Percentiles rank a stretch among this genome's conserved stretches.
Conservation (phyloP, 2,888 invertebrate genomes). For the Matsumyia berberina region DNA sequence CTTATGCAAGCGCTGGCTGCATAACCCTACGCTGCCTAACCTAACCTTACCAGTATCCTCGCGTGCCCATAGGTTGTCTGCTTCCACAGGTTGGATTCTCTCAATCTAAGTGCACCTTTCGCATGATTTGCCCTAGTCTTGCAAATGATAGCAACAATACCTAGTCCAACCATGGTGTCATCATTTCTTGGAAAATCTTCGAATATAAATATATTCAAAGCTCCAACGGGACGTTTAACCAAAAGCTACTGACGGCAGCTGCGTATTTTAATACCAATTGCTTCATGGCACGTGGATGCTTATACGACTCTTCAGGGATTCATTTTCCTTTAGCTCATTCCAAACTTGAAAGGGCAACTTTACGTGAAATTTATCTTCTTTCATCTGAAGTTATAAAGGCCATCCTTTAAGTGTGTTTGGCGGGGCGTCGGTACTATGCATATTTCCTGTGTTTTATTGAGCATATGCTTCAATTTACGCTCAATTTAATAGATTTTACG, state of each 20-base stretch:
- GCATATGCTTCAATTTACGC: conserved; percentile 1
- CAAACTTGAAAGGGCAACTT: neutral
- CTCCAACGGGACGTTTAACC: too few species aligned
- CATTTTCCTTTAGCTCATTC: neutral
- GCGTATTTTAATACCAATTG: neutral
- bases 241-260: neutral
- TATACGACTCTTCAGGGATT: neutral
- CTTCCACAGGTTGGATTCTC: too few species aligned
- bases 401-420: neutral
- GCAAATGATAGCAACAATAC: too few species aligned
- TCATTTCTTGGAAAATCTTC: too few species aligned
- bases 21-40: too few species aligned
- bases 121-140: too few species aligned
- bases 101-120: too few species aligned
- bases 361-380: neutral
- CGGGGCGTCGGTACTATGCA: neutral
- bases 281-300: neutral
- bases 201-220: too few species aligned
- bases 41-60: too few species aligned
- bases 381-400: neutral
- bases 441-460: neutral
- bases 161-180: too few species aligned
- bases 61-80: too few species aligned
- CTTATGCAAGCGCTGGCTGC: too few species aligned
- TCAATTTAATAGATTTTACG: neutral